phyloP scores from a whole-genome alignment of 2,888 invertebrate species.

The Dyspetes luteomarginatus region DNA sequence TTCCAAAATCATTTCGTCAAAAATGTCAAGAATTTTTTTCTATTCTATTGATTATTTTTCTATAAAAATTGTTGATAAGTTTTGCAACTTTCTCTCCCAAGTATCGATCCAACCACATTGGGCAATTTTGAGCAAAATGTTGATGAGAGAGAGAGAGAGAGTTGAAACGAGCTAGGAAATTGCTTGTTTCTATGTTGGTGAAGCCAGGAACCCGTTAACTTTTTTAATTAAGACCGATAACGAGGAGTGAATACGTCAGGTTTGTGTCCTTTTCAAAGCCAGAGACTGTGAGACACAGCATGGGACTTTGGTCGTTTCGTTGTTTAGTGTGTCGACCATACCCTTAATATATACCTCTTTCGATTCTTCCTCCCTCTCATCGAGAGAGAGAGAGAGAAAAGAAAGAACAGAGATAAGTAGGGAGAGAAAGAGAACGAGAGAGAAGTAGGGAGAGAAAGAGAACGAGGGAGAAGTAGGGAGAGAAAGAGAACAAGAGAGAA shows the following conservation, averaged over 20 bases:
- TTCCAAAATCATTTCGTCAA: too few species aligned
- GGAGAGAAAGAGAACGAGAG: background rate
- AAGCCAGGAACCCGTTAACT: slow-evolving; percentile 19
- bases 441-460: background rate
- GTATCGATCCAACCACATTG: background rate
- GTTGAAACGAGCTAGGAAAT: background rate
- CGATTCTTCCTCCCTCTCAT: slow-evolving; percentile 13
- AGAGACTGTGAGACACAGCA: background rate
- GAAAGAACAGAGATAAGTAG: background rate
- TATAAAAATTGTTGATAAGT: too few species aligned
- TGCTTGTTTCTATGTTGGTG: background rate
- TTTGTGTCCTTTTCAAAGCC: slow-evolving; percentile 30
- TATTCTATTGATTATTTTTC: too few species aligned
- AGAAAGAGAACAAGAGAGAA: too few species aligned
- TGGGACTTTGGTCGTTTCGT: slow-evolving; percentile 19
- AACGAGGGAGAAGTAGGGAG: slow-evolving; percentile 13
- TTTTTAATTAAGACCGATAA: slow-evolving; percentile 60
- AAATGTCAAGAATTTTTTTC: too few species aligned
- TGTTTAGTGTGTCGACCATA: slow-evolving; percentile 25
- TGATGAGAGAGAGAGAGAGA: background rate
- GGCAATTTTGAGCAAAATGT: background rate
- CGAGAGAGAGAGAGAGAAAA: slow-evolving; percentile 21
- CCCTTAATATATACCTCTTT: slow-evolving; percentile 34
- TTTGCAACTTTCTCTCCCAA: too few species aligned
- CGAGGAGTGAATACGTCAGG: slow-evolving; percentile 48